These are phyloP conservation scores for Eilema caniola DNA, from an alignment of 2,888 invertebrate species.

Conservation along the genomic window DNA sequence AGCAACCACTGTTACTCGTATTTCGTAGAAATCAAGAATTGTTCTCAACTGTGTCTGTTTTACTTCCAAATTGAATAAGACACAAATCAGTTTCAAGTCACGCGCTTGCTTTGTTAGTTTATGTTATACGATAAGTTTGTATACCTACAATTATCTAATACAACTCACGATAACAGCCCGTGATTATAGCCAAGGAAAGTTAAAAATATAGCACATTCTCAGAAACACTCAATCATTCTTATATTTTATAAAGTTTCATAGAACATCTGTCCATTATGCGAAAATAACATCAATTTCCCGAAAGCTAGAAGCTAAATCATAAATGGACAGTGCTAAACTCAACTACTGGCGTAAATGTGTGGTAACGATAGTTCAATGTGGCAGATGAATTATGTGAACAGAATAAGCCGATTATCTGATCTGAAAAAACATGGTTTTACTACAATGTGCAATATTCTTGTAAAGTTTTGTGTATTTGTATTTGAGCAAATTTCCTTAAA, in stretches of 20 bases:
- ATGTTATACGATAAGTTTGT: not conserved
- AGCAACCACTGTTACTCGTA: too few relatives aligned
- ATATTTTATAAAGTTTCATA: constrained; percentile 4
- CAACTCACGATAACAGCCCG: not conserved
- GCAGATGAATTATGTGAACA: not conserved
- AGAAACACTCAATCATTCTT: not conserved
- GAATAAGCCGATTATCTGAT: not conserved
- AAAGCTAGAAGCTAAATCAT: not conserved
- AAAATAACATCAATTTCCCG: not conserved
- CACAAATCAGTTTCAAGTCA: not conserved
- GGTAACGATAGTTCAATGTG: not conserved
- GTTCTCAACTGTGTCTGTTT: not conserved
- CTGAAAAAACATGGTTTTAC: not conserved
- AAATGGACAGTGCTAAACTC: not conserved
- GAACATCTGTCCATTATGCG: not conserved
- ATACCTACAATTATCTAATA: not conserved
- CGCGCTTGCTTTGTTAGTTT: not conserved
- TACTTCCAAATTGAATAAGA: not conserved
- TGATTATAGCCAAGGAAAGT: not conserved
- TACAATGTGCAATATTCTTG: not conserved
- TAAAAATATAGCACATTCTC: not conserved
- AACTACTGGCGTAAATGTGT: not conserved
- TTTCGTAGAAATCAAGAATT: not conserved
- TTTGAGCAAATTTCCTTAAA: too few relatives aligned
- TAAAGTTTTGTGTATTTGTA: too few relatives aligned